phyloP scores from a whole-genome alignment of 2,113 vertebrate genomes.

The Cervus canadensis region DNA sequence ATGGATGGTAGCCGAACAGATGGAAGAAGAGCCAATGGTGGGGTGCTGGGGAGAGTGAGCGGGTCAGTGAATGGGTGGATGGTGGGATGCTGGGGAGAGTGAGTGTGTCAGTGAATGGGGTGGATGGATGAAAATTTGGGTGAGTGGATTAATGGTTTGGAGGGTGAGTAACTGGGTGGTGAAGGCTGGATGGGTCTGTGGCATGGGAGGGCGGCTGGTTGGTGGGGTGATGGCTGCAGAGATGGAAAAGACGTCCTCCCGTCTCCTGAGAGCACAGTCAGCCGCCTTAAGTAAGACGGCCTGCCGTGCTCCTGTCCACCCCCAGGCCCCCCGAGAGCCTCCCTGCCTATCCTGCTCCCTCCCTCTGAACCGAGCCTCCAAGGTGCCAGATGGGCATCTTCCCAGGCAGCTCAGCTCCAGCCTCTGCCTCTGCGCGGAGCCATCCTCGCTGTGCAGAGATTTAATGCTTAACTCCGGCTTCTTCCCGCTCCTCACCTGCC shows the following conservation, averaged over 20 bases:
- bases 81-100: neutral
- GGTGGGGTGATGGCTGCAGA: no score
- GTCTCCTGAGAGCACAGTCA: neutral
- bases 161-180: neutral
- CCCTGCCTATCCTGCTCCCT: neutral
- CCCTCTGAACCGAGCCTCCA: neutral
- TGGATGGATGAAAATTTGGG: neutral
- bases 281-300: neutral
- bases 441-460: constrained; percentile 25
- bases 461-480: constrained; percentile 69
- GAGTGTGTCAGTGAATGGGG: neutral
- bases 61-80: neutral
- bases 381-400: constrained; percentile 41
- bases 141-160: neutral
- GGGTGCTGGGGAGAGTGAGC: neutral
- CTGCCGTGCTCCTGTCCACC: fast-evolving
- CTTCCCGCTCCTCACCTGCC: constrained; percentile 72
- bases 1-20: neutral
- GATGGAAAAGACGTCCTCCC: neutral
- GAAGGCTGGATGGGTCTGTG: neutral
- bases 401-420: constrained; percentile 41
- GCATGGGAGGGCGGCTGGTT: fast-evolving
- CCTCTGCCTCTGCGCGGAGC: neutral
- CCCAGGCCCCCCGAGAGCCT: neutral
- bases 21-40: neutral